Evolutionary conservation across 2,113 vertebrate species (phyloP).

Genomic region (Hyla sarda): DNA sequence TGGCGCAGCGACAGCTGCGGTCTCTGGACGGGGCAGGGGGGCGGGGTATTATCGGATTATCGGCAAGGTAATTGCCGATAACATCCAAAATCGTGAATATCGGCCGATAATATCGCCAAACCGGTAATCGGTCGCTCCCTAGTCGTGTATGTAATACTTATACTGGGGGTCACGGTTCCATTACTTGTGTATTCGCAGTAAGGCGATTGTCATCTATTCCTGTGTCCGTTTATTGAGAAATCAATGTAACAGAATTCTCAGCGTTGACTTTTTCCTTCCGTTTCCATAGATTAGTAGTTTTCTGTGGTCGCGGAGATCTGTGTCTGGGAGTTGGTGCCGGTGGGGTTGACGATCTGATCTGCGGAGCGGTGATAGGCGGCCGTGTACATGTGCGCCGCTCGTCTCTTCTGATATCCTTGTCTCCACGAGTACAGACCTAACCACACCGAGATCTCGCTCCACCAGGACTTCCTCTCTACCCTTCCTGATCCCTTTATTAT

Average conservation of each 20-base stretch:
- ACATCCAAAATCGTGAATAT: no score
- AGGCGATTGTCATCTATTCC: background rate
- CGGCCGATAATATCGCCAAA: no score
- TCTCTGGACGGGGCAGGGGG: no score
- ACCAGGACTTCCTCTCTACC: constrained; percentile 51
- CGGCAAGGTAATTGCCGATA: no score
- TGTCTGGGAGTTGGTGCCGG: constrained; percentile 59
- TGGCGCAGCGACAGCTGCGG: no score
- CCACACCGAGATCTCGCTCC: constrained; percentile 38
- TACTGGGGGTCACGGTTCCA: background rate
- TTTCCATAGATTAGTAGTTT: constrained; percentile 37
- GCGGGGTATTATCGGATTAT: no score
- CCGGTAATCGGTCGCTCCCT: no score
- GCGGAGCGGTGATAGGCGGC: constrained; percentile 6
- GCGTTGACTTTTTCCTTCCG: constrained; percentile 27
- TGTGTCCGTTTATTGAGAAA: constrained; percentile 52
- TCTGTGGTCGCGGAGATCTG: background rate
- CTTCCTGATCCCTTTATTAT: constrained; percentile 50
- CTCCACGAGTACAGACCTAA: constrained; percentile 49
- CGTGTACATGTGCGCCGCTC: background rate
- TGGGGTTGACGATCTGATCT: constrained; percentile 6
- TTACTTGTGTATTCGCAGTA: background rate
- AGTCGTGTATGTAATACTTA: no score
- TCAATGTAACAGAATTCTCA: constrained; percentile 19
- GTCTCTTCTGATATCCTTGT: constrained; percentile 22